These are phyloP conservation scores for Apotomis betuletana DNA, from an alignment of 2,888 invertebrate species.

Conservation along the genomic window DNA sequence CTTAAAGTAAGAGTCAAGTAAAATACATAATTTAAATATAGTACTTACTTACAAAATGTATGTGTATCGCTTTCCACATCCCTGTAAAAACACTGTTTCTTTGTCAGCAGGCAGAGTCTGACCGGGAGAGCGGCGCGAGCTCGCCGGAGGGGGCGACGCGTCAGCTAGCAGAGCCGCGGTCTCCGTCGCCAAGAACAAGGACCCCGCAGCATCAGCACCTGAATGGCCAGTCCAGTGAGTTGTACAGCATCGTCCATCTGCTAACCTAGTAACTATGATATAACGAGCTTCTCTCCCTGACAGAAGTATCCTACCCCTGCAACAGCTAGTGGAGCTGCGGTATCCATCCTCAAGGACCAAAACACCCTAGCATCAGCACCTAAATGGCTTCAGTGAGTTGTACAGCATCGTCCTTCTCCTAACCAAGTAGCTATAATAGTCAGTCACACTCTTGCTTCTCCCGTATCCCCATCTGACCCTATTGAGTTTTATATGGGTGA, in stretches of 20 bases:
- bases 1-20: no score
- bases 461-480: constrained; percentile 76
- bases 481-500: constrained; percentile 81
- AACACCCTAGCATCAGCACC: constrained; percentile 68
- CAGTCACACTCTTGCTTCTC: constrained; percentile 69
- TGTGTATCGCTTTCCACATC: no score
- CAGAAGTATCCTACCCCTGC: no score
- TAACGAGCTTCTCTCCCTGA: no score
- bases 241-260: constrained; percentile 63
- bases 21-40: no score
- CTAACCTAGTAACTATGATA: not conserved
- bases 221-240: constrained; percentile 83
- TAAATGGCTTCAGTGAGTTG: constrained; percentile 84
- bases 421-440: not conserved
- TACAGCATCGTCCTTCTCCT: constrained; percentile 56
- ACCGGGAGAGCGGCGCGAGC: constrained; percentile 86
- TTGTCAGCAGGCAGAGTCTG: constrained; percentile 84
- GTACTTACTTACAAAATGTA: no score
- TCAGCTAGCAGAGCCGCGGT: constrained; percentile 72
- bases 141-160: constrained; percentile 84
- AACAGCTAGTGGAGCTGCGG: constrained; percentile 73
- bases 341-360: constrained; percentile 73
- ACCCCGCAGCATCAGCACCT: constrained; percentile 70
- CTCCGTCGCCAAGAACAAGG: constrained; percentile 73
- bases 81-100: constrained; percentile 22